Base-by-base conservation (phyloP, 2,888 invertebrate genomes). In the Amiota communis region DNA sequence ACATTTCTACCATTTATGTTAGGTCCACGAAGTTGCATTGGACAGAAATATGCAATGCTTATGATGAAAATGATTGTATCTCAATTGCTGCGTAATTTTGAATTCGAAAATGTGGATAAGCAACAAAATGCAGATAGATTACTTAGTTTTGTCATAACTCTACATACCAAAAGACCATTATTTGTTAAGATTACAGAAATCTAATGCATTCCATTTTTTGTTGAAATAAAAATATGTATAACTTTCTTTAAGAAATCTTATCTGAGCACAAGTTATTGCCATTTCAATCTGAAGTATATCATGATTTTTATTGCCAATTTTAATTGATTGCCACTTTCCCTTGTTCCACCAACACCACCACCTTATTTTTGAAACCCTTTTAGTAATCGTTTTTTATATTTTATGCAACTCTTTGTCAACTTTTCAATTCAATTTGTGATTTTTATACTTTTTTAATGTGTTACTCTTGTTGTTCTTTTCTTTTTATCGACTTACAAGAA, bases 401-500 rank as follows among this genome's bases (percentile, higher is more conserved):
- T 76, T 74, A 77, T 65, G 82, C 82, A 79, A 81, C 83, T 74
- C 77, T 71, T 73, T 65, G 79, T 12, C 59, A 72, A 47, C 17
- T 72, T 72, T 68, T 51, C 78, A 80, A 80, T 80, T 81, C 79
- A 75, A 80, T 79, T 77, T 74, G 57, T 79, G 74, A 78, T 79
- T 84, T 82, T 86, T 84, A 83, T 85, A 78, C 76, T 76, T 83
- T 83, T 83, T 85, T 83, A 83, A 83, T 83, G 83, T 83, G 86
- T 68, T 80, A 76, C 74, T 75, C 79, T 76, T 76, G 83, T 75
- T 75, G 82, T 83, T 85, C 81, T 85, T 82, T 82, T 78, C 17
- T 56, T 49, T 67, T 59, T 57, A n/a, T 15, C n/a, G 12, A 46
- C 0, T 70, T 12, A 72, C 36, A 36, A 36, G 6, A 36, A 36